Conservation (phyloP, 2,113 vertebrate genomes). For the Alligator mississippiensis region DNA sequence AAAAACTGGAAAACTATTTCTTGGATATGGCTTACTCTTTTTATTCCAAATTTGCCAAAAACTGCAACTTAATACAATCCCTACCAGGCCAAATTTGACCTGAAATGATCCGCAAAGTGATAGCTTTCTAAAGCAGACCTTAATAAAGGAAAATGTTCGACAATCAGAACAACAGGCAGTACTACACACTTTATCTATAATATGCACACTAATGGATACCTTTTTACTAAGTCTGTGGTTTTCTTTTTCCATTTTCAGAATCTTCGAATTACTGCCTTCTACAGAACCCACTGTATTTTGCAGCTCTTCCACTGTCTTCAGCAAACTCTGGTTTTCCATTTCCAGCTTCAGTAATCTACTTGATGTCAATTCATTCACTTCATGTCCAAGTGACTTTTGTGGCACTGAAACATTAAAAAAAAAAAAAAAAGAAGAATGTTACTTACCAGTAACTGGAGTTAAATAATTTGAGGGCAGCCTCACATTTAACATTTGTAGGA, state of each 20-base stretch:
- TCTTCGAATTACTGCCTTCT: constrained; percentile 82
- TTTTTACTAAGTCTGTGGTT: constrained; percentile 91
- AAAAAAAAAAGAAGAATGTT: background rate
- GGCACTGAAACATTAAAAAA: constrained; percentile 79
- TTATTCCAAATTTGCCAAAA: too few species aligned
- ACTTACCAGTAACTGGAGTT: background rate
- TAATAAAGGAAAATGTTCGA: background rate
- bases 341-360: constrained; percentile 94
- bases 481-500: background rate
- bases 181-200: background rate
- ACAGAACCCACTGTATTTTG: constrained; percentile 78
- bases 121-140: background rate
- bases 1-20: too few species aligned
- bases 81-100: too few species aligned
- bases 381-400: constrained; percentile 94
- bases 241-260: constrained; percentile 89
- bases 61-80: too few species aligned
- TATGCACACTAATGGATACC: constrained; percentile 73
- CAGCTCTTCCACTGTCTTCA: constrained; percentile 93
- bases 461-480: background rate
- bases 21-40: too few species aligned
- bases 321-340: constrained; percentile 96
- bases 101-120: background rate
- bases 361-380: constrained; percentile 95
- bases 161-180: accelerated